Percentiles rank a stretch among this genome's conserved stretches.
Evolutionary conservation across 2,888 invertebrate species (phyloP).

Genomic region (Drosophila quinaria): DNA sequence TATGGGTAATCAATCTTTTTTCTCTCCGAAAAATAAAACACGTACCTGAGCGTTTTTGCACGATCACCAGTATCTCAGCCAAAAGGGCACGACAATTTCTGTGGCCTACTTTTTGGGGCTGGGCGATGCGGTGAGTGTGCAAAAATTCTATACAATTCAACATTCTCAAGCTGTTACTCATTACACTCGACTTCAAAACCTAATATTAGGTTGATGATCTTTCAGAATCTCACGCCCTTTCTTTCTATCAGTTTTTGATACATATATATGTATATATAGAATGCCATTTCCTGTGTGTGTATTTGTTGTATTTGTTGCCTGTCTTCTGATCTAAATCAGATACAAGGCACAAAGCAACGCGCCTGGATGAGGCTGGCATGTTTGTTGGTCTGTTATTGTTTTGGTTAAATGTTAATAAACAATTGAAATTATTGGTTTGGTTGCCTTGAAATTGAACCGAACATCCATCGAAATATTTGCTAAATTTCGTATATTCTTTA

Average conservation of each 20-base stretch:
- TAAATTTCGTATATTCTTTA: conserved; percentile 61
- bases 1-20: conserved; percentile 88
- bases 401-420: conserved; percentile 34
- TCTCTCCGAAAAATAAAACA: conserved; percentile 88
- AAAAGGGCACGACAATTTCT: not conserved
- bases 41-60: conserved; percentile 86
- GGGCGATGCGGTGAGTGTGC: conserved; percentile 40
- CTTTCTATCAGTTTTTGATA: conserved; percentile 9
- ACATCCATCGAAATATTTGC: conserved; percentile 64
- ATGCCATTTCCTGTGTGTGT: conserved; percentile 22
- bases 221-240: conserved; percentile 49
- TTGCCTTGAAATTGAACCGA: conserved; percentile 67
- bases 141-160: conserved; percentile 80
- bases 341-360: conserved; percentile 37
- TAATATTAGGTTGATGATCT: conserved; percentile 61
- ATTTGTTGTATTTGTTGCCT: conserved; percentile 14
- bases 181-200: conserved; percentile 66
- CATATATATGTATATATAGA: conserved; percentile 36
- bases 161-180: conserved; percentile 79
- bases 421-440: conserved; percentile 45
- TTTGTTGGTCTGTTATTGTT: conserved; percentile 30
- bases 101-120: conserved; percentile 16
- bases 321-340: conserved; percentile 26
- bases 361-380: conserved; percentile 37
- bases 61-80: conserved; percentile 31